A percentile compares a stretch with the other conserved stretches of the same genome.
These are phyloP conservation scores for Novumbra hubbsi DNA, from an alignment of 2,797 vertebrate genomes.

Conservation along the genomic window DNA sequence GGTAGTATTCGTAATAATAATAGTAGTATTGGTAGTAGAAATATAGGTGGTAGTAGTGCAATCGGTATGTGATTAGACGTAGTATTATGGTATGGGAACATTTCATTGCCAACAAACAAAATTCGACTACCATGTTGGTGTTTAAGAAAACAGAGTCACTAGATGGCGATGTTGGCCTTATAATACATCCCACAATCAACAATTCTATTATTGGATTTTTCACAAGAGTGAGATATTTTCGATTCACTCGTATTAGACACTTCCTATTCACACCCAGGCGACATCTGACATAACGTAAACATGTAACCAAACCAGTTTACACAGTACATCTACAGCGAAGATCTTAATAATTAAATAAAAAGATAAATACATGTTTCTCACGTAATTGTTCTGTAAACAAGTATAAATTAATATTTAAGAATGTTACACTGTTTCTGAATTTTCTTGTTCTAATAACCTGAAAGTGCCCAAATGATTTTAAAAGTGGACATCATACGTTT, in stretches of 20 bases:
- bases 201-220: background rate
- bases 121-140: background rate
- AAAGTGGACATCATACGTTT: constrained; percentile 26
- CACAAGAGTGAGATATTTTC: constrained; percentile 3
- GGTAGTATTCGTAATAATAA: too few species aligned
- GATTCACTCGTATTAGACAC: background rate
- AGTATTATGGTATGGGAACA: background rate
- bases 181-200: constrained; percentile 22
- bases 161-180: constrained; percentile 62
- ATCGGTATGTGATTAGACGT: background rate
- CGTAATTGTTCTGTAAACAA: background rate
- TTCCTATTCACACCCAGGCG: background rate
- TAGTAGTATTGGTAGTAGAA: background rate
- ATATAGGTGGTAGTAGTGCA: background rate
- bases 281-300: background rate
- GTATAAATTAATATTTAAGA: background rate
- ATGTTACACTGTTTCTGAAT: background rate
- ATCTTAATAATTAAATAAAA: background rate
- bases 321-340: background rate
- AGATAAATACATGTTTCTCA: background rate
- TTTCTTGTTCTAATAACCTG: background rate
- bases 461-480: background rate
- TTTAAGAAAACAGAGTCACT: constrained; percentile 37
- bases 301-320: background rate
- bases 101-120: background rate